These are phyloP conservation scores for Cynaeus angustus DNA, from an alignment of 2,888 invertebrate genomes.

Conservation along the genomic window DNA sequence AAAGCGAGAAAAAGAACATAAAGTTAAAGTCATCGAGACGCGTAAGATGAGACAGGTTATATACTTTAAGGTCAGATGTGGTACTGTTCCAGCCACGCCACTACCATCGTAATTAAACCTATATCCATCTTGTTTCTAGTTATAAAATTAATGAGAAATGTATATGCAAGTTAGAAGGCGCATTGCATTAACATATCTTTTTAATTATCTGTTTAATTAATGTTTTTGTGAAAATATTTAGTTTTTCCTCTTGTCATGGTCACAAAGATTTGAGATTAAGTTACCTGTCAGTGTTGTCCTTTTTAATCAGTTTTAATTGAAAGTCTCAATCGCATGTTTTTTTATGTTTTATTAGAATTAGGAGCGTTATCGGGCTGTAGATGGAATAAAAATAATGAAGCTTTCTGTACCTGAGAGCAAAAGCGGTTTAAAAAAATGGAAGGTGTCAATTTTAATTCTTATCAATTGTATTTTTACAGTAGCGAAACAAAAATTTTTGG, in stretches of 20 bases:
- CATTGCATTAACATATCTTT: conserved; percentile 34
- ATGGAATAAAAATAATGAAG: too few relatives aligned
- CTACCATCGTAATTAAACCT: conserved; percentile 28
- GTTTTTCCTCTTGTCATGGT: conserved; percentile 11
- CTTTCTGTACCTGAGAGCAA: too few relatives aligned
- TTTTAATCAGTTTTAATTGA: conserved; percentile 20
- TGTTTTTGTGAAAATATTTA: conserved; percentile 34
- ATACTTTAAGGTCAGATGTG: conserved; percentile 21
- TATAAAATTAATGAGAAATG: conserved; percentile 38
- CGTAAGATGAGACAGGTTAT: conserved; percentile 1
- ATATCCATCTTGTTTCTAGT: conserved; percentile 15
- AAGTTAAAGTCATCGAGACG: conserved; percentile 15
- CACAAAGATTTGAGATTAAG: conserved; percentile 23
- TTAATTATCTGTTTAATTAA: conserved; percentile 38
- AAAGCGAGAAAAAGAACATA: conserved; percentile 39
- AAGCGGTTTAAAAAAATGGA: too few relatives aligned
- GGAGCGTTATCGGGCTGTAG: too few relatives aligned
- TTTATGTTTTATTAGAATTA: neutral
- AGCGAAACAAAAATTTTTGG: too few relatives aligned
- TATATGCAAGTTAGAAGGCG: conserved; percentile 12
- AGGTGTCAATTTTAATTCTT: too few relatives aligned
- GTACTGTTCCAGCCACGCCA: conserved; percentile 21
- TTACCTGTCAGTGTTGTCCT: conserved; percentile 29
- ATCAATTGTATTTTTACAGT: too few relatives aligned
- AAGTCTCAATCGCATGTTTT: conserved; percentile 20